Conservation (phyloP, 2,888 invertebrate species). For the Branchipolynoe longqiensis region DNA sequence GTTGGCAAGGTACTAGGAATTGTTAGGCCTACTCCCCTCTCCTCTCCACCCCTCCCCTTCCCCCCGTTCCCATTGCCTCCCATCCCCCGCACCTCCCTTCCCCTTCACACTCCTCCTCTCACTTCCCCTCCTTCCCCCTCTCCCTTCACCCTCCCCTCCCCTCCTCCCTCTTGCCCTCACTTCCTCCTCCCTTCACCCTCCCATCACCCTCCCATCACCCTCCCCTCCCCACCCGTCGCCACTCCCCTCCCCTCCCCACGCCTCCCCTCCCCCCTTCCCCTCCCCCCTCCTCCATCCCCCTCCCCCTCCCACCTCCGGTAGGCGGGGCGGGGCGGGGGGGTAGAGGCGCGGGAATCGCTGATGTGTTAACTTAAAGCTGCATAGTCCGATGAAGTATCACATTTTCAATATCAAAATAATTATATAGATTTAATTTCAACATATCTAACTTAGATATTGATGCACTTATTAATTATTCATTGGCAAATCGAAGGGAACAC, state of each 20-base stretch:
- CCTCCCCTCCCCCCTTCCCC: not conserved
- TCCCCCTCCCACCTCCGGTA: not conserved
- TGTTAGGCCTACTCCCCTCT: not conserved
- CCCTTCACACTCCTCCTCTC: not conserved
- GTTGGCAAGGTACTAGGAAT: too few species aligned
- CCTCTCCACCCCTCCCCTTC: not conserved
- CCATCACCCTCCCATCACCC: not conserved
- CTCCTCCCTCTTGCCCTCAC: not conserved
- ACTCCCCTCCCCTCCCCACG: conserved; percentile 1
- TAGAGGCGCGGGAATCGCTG: too few species aligned
- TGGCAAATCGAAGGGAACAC: too few species aligned
- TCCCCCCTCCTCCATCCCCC: not conserved
- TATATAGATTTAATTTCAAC: too few species aligned
- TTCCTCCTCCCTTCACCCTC: not conserved
- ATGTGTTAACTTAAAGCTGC: too few species aligned
- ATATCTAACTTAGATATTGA: too few species aligned
- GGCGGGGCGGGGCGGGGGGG: too few species aligned
- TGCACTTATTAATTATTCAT: too few species aligned
- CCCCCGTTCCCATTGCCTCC: not conserved
- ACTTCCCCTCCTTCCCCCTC: not conserved
- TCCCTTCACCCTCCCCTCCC: too few species aligned
- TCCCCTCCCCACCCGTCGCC: not conserved
- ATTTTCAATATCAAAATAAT: too few species aligned
- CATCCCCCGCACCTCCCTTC: not conserved
- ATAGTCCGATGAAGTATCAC: too few species aligned